A percentile compares a stretch with the other conserved stretches of the same genome.
Conservation (phyloP, 2,797 vertebrate genomes). For the Acridotheres tristis region DNA sequence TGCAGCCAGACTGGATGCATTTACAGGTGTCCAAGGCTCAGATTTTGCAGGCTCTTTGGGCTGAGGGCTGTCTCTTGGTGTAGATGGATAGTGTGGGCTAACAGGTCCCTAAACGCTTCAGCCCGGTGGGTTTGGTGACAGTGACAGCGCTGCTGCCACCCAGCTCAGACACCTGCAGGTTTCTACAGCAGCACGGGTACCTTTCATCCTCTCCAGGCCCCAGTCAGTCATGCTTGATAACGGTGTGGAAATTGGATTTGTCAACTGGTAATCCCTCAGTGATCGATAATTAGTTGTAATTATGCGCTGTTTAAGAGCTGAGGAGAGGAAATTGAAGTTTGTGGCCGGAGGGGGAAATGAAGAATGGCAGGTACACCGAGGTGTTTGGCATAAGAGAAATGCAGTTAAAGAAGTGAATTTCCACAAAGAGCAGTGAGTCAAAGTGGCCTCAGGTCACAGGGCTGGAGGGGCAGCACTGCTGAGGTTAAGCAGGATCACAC, state of each 20-base stretch:
- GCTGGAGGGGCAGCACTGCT: background rate
- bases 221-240: background rate
- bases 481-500: background rate
- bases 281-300: constrained; percentile 72
- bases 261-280: constrained; percentile 52
- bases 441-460: background rate
- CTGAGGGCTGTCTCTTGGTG: background rate
- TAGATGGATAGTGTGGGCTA: background rate
- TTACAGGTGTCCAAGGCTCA: background rate
- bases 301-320: constrained; percentile 29
- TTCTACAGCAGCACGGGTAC: background rate
- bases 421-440: background rate
- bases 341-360: constrained; percentile 28
- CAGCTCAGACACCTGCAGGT: background rate
- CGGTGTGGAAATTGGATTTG: constrained; percentile 49
- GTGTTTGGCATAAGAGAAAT: background rate
- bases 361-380: constrained; percentile 16
- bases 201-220: background rate
- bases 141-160: background rate
- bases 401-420: background rate
- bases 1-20: background rate
- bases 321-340: constrained; percentile 14
- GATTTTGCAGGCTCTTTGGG: background rate
- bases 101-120: background rate
- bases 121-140: background rate